phyloP scores from a whole-genome alignment of 1,140 invertebrate genomes.

The Bursaphelenchus mucronatus region DNA sequence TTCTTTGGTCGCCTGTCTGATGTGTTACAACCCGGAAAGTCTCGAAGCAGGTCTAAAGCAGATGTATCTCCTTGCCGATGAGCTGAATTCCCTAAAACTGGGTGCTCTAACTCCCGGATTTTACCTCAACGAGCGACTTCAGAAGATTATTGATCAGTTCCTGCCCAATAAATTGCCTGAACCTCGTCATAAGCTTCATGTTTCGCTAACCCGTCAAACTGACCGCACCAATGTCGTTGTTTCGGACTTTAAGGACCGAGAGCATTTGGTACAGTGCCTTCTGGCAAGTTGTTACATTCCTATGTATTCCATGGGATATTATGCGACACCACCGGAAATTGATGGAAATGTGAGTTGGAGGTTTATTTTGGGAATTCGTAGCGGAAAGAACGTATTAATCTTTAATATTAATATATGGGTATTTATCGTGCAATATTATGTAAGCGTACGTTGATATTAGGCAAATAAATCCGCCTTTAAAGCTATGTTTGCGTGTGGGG shows the following conservation, averaged over 20 bases:
- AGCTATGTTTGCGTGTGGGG: too few species aligned
- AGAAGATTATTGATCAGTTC: slow-evolving; percentile 44
- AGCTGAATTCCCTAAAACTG: slow-evolving; percentile 45
- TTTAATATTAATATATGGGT: too few species aligned
- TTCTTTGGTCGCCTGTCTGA: slow-evolving; percentile 50
- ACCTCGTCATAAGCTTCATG: slow-evolving; percentile 38
- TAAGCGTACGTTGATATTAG: too few species aligned
- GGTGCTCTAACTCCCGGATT: slow-evolving; percentile 59
- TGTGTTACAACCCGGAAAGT: slow-evolving; percentile 43
- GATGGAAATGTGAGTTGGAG: slow-evolving; percentile 55
- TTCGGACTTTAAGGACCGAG: slow-evolving; percentile 29
- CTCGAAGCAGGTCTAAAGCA: slow-evolving; percentile 44
- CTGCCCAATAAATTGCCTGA: slow-evolving; percentile 44
- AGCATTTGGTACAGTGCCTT: slow-evolving; percentile 53
- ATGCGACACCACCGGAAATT: slow-evolving; percentile 55
- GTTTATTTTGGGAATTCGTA: not conserved
- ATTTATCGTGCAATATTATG: too few species aligned
- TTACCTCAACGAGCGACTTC: slow-evolving; percentile 43
- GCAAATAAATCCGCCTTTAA: too few species aligned
- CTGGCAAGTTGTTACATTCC: slow-evolving; percentile 63
- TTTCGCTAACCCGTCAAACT: slow-evolving; percentile 50
- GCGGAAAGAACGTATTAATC: too few species aligned
- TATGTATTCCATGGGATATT: slow-evolving; percentile 59
- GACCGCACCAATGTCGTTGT: slow-evolving; percentile 35
- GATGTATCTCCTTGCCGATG: slow-evolving; percentile 54